These are phyloP conservation scores for Cecidostiba fungosa DNA, from an alignment of 2,888 invertebrate genomes.

Conservation along the genomic window DNA sequence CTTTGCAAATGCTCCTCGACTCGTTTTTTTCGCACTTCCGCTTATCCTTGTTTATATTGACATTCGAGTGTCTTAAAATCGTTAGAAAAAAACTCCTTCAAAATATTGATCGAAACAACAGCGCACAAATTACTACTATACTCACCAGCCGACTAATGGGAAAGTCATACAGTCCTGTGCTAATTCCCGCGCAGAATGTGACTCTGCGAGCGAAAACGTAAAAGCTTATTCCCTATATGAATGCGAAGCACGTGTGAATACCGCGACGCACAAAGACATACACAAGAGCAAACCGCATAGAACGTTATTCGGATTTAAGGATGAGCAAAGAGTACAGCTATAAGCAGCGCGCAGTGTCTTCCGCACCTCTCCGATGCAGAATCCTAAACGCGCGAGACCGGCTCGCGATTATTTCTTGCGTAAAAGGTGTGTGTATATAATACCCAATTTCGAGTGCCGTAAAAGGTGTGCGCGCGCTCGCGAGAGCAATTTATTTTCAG, in stretches of 20 bases:
- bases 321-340: slow-evolving; percentile 21
- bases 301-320: slow-evolving; percentile 33
- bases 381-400: background rate
- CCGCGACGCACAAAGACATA: background rate
- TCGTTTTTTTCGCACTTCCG: slow-evolving; percentile 21
- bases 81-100: no score
- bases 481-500: background rate
- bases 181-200: background rate
- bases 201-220: background rate
- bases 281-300: no score
- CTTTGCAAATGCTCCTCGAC: slow-evolving; percentile 16
- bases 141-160: background rate
- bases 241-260: background rate
- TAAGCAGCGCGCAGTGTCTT: no score
- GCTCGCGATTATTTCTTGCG: background rate
- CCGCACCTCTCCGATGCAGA: no score
- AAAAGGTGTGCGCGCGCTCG: background rate
- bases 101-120: no score
- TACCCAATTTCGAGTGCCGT: background rate
- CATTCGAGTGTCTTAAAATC: no score
- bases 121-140: no score
- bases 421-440: background rate
- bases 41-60: no score
- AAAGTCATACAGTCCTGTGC: slow-evolving; percentile 3
- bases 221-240: background rate